phyloP scores from a whole-genome alignment of 2,797 vertebrate genomes.

The Neosalanx taihuensis region DNA sequence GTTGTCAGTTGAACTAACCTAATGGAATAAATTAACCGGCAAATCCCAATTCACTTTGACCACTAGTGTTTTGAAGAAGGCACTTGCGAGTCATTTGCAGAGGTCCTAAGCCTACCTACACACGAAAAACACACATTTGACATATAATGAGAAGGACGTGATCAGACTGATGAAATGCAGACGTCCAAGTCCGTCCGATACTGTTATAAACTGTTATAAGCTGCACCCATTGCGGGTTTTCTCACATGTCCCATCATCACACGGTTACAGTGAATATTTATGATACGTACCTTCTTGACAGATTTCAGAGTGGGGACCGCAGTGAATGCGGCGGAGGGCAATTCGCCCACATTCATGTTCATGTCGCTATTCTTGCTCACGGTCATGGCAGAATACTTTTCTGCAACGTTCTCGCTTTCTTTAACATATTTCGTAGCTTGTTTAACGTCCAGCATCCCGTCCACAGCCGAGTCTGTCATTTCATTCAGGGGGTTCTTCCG shows the following conservation, averaged over 20 bases:
- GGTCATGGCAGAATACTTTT: constrained; percentile 79
- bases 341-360: constrained; percentile 74
- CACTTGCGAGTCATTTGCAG: not conserved
- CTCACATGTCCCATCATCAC: not conserved
- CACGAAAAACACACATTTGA: not conserved
- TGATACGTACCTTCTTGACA: constrained; percentile 78
- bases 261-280: constrained; percentile 39
- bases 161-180: too few species aligned
- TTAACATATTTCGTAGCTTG: constrained; percentile 83
- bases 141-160: too few species aligned
- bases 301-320: constrained; percentile 77
- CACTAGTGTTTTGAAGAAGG: not conserved
- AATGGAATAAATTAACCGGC: not conserved
- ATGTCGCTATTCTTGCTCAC: constrained; percentile 78
- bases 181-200: too few species aligned
- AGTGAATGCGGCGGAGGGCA: constrained; percentile 77
- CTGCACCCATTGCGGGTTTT: not conserved
- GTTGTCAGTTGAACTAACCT: not conserved
- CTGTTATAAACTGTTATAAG: not conserved
- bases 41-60: not conserved
- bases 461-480: constrained; percentile 74
- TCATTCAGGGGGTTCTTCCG: constrained; percentile 45
- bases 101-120: not conserved
- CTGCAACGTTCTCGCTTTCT: constrained; percentile 82
- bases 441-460: constrained; percentile 77